These are phyloP conservation scores for Melangyna quadrimaculata DNA, from an alignment of 2,888 invertebrate genomes.

Conservation along the genomic window DNA sequence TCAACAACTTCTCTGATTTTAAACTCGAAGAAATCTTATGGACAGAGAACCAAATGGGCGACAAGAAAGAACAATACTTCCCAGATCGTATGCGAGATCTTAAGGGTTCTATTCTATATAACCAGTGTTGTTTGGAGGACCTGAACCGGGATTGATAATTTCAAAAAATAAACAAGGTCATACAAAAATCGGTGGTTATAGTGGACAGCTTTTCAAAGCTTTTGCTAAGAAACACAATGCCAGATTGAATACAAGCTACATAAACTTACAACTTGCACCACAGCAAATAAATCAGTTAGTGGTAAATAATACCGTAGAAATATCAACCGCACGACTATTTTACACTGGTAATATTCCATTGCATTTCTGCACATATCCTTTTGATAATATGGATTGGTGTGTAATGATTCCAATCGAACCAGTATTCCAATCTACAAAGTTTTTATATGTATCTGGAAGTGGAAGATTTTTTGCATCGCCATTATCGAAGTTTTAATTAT, in stretches of 20 bases:
- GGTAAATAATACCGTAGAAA: conserved; percentile 74
- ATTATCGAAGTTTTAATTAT: not conserved
- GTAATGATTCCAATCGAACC: not conserved
- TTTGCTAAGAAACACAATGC: conserved; percentile 76
- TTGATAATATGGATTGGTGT: not conserved
- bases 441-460: not conserved
- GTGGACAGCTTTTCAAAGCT: conserved; percentile 75
- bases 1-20: not conserved
- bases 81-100: not conserved
- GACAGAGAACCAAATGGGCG: not conserved
- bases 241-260: conserved; percentile 55
- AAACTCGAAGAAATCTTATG: not conserved
- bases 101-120: not conserved
- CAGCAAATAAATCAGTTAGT: conserved; percentile 68
- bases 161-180: not conserved
- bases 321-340: conserved; percentile 72
- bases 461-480: not conserved
- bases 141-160: not conserved
- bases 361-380: not conserved
- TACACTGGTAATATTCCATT: not conserved
- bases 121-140: not conserved
- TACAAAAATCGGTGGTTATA: conserved; percentile 73
- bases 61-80: not conserved
- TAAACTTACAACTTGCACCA: conserved; percentile 11
- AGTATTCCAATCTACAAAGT: not conserved